Conservation (phyloP, 2,797 vertebrate genomes). For the Danio jaintianensis region DNA sequence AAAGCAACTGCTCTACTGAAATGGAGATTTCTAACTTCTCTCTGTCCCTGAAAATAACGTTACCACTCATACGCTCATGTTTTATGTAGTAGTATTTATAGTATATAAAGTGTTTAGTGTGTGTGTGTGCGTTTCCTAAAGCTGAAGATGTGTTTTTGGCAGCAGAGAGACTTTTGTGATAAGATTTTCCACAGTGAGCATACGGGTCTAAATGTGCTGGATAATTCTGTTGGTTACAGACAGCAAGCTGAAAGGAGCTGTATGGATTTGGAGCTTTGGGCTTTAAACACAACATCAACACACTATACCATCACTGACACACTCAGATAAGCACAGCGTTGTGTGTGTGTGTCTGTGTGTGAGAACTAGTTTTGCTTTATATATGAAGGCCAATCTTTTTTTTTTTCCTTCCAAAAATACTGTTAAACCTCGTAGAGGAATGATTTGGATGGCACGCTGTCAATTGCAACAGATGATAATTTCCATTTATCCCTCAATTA, state of each 20-base stretch:
- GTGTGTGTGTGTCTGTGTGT: not conserved
- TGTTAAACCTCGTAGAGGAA: not conserved
- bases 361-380: not conserved
- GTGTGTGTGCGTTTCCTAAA: constrained; percentile 21
- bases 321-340: not conserved
- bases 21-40: not conserved
- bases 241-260: constrained; percentile 21
- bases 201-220: constrained; percentile 29
- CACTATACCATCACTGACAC: not conserved
- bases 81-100: not conserved
- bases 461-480: not conserved
- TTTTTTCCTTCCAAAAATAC: not conserved
- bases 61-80: not conserved
- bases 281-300: constrained; percentile 20
- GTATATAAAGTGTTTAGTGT: constrained; percentile 15
- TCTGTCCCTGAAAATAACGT: constrained; percentile 2
- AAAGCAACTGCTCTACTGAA: not conserved
- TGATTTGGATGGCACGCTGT: not conserved
- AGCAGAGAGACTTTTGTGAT: constrained; percentile 30
- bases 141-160: constrained; percentile 22
- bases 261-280: constrained; percentile 25
- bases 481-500: not conserved
- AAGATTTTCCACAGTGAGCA: constrained; percentile 6
- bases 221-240: constrained; percentile 35
- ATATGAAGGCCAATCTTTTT: not conserved